Evolutionary conservation across 1,140 invertebrate genomes (phyloP), one percentile per base, ranked within the genome.

Genomic region (Drosophila oshimai): DNA sequence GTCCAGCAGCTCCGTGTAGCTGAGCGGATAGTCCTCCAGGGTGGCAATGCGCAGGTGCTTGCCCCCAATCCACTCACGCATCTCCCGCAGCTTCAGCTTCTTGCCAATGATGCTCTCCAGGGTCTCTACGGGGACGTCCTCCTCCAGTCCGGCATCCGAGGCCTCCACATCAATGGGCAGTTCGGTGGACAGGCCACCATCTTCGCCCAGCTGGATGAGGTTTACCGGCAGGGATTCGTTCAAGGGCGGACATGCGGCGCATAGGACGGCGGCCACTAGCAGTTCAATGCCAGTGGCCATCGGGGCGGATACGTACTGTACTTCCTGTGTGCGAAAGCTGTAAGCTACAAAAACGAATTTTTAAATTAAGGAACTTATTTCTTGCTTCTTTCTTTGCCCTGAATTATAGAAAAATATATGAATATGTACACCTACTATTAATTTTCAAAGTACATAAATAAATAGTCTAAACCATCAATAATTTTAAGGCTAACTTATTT

Each of bases 11-110:
- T 90, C 77, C 0, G 92, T 91, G 75, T 93, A 94, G 75, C 93
- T 94, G 24, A 95, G 69, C 1, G 94, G 94, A 47, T 92, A 93
- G 89, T 95, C 94, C 93, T 95, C 80, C 0, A 90, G 47, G 3
- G 90, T 91, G 20, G 77, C 87, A 39, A 90, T 89, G 5, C 49
- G 58, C 41, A 91, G 46, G 55, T 91, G 84, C n/a, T 68, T 65
- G 6, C 88, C 90, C 39, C 79, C 89, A 10, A 90, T 74, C 83
- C 83, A 90, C 13, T 81, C 33, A 5, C 60, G 49, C 58, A 90
- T 58, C 9, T 64, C 51, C 2, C 62, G 51, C 10, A 89, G 24
- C 22, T 79, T 86, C 6, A 39, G 26, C 36, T 58, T 65, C 31
- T 90, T 90, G 7, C 45, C 55, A 6, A 51, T 60, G 4, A 89